These are phyloP conservation scores for Drymodes brunneopygia DNA, from an alignment of 2,113 vertebrate species.

Conservation along the genomic window DNA sequence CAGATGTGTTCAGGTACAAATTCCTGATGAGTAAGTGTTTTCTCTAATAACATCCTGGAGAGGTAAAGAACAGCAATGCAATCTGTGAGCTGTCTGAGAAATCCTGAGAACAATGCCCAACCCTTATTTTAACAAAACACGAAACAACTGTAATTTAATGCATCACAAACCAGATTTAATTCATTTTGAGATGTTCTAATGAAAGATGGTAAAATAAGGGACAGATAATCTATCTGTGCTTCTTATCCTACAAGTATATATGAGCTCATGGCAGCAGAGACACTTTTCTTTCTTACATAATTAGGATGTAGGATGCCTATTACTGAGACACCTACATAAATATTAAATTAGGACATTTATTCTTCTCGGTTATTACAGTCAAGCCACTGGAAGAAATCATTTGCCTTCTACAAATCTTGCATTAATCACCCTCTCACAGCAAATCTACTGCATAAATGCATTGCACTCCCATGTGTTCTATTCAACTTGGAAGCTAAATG, in stretches of 20 bases:
- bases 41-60: not conserved
- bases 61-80: not conserved
- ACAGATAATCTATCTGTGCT: constrained; percentile 20
- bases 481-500: not conserved
- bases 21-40: not conserved
- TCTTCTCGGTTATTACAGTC: constrained; percentile 13
- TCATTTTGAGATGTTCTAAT: not conserved
- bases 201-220: constrained; percentile 24
- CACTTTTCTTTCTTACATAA: constrained; percentile 66
- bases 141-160: constrained; percentile 17
- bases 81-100: not conserved
- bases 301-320: constrained; percentile 47
- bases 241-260: constrained; percentile 14
- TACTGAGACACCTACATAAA: constrained; percentile 59
- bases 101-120: not conserved
- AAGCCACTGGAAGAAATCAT: not conserved
- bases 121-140: not conserved
- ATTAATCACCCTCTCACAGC: not conserved
- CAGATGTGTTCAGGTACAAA: not conserved
- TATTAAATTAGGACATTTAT: constrained; percentile 62
- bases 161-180: constrained; percentile 11
- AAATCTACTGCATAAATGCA: not conserved
- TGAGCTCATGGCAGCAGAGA: constrained; percentile 36
- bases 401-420: not conserved
- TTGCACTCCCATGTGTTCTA: accelerated